Evolutionary conservation across 1,140 invertebrate genomes (phyloP).

Genomic region (Scaptomyza montana): DNA sequence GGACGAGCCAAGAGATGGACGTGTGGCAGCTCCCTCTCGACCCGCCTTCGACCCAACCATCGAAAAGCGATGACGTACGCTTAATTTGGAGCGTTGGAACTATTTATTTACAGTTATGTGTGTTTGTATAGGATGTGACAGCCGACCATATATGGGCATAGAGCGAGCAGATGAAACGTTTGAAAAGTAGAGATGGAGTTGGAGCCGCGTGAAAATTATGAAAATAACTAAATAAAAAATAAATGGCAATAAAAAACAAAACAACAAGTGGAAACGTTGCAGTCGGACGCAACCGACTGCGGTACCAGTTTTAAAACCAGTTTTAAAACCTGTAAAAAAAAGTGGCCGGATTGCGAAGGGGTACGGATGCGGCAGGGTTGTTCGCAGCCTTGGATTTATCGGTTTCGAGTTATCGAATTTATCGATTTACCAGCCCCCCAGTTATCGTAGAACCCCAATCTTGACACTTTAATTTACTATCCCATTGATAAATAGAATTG

Average conservation of each 20-base stretch:
- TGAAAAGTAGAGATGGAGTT: background rate
- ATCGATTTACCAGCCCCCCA: too few species aligned
- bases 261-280: background rate
- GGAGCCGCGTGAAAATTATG: background rate
- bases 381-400: too few species aligned
- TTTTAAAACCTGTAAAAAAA: too few species aligned
- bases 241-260: slow-evolving; percentile 20
- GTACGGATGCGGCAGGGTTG: too few species aligned
- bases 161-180: slow-evolving; percentile 1
- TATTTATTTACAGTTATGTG: slow-evolving; percentile 57
- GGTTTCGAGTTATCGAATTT: too few species aligned
- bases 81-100: slow-evolving; percentile 74
- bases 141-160: background rate
- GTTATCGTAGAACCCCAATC: too few species aligned
- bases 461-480: too few species aligned
- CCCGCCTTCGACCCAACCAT: slow-evolving; percentile 38
- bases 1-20: background rate
- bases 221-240: slow-evolving; percentile 9
- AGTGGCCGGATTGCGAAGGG: too few species aligned
- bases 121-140: background rate
- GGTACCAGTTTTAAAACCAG: too few species aligned
- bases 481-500: too few species aligned
- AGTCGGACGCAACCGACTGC: too few species aligned
- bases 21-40: background rate
- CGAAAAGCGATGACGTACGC: slow-evolving; percentile 77